Conservation (phyloP, 2,113 vertebrate species). For the Choloepus hoffmanni region DNA sequence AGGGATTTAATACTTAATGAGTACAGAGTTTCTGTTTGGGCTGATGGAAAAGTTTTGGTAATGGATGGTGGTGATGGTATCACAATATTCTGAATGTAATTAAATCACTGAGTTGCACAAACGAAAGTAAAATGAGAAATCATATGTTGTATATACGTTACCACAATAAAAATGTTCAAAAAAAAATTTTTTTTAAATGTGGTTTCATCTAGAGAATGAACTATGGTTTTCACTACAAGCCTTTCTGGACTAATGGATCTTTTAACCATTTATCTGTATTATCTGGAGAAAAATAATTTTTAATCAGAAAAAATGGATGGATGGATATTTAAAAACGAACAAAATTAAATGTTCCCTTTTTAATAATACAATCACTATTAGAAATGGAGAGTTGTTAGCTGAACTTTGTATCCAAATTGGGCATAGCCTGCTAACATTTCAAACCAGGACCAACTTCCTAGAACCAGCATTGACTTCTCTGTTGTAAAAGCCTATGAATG, state of each 20-base stretch:
- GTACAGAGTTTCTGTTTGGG: too few relatives aligned
- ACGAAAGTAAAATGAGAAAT: too few relatives aligned
- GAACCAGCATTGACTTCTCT: background rate
- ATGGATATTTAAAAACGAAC: constrained; percentile 7
- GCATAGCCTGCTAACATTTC: constrained; percentile 29
- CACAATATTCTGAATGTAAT: too few relatives aligned
- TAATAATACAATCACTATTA: constrained; percentile 18
- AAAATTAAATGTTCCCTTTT: constrained; percentile 16
- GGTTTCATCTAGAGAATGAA: background rate
- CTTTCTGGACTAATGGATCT: background rate
- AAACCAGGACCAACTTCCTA: background rate
- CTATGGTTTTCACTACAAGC: background rate
- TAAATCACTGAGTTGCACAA: too few relatives aligned
- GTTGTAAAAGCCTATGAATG: background rate
- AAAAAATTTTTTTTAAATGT: background rate
- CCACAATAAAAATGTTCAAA: too few relatives aligned
- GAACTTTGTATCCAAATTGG: background rate
- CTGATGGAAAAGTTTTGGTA: too few relatives aligned
- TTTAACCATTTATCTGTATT: constrained; percentile 39
- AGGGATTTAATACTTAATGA: too few relatives aligned
- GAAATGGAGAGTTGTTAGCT: background rate
- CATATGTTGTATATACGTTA: too few relatives aligned
- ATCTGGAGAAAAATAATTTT: background rate
- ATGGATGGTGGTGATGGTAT: too few relatives aligned
- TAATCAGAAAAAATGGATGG: background rate